A percentile compares a stretch with the other conserved stretches of the same genome.
Conservation (phyloP, 2,797 vertebrate species). For the Darevskia mixta region DNA sequence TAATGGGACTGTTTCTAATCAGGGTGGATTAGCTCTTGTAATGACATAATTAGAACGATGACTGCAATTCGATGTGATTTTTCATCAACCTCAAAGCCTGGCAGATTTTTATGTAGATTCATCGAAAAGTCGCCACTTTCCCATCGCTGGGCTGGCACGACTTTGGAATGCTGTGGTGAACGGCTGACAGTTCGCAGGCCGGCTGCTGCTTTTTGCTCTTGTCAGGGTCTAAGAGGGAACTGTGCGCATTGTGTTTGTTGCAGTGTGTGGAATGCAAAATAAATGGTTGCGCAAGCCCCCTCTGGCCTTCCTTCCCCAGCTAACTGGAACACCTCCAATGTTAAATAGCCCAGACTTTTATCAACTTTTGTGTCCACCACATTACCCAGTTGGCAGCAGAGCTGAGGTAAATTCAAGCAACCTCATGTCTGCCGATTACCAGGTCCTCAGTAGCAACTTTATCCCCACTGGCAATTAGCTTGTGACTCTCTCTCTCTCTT, state of each 20-base stretch:
- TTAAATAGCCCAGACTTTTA: conserved; percentile 10
- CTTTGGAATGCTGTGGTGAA: conserved; percentile 21
- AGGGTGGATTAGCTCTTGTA: conserved; percentile 69
- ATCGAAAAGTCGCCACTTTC: conserved; percentile 50
- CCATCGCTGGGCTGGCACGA: conserved; percentile 5
- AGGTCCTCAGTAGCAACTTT: not conserved
- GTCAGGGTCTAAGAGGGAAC: not conserved
- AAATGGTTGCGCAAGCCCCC: not conserved
- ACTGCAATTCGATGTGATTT: conserved; percentile 73
- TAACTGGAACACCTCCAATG: conserved; percentile 10
- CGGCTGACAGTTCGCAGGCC: not conserved
- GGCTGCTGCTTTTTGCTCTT: not conserved
- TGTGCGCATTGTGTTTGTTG: not conserved
- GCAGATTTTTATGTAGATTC: conserved; percentile 59
- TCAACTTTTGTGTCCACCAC: not conserved
- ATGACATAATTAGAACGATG: conserved; percentile 70
- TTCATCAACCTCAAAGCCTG: conserved; percentile 58
- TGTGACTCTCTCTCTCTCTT: not conserved
- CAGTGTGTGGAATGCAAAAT: conserved; percentile 9
- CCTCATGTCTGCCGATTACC: not conserved
- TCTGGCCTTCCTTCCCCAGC: conserved; percentile 4
- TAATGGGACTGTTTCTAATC: conserved; percentile 76
- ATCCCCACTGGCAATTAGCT: not conserved
- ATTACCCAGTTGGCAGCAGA: not conserved
- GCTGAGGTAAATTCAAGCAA: not conserved